Evolutionary conservation across 2,113 vertebrate species (phyloP), one percentile per base, ranked within the genome.

Genomic region (Pterocles burchelli): DNA sequence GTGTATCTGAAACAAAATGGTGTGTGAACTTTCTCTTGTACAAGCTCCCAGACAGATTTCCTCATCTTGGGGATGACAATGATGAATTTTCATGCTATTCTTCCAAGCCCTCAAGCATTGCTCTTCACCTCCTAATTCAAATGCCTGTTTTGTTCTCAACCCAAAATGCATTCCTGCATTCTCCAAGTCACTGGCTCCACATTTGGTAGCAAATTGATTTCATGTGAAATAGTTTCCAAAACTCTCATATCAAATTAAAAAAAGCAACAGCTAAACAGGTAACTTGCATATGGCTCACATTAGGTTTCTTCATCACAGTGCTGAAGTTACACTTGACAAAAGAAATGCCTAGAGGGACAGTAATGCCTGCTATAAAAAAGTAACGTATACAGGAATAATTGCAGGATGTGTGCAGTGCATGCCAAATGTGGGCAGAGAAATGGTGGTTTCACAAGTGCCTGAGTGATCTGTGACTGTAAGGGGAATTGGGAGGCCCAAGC

Each of bases 161-260:
- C 86, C 34, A n/a, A 16, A 81, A 36, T 4, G 0, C 0, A 0
- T 51, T 72, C 17, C 17, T 48, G 1, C 7, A 17, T 71, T 65
- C 25, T 81, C 28, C 84, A 19, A 58, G 54, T 52, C 43, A 43
- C 26, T 24, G 28, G 18, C 31, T 41, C 33, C 33, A 31, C 25
- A 18, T 71, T 74, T 51, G n/a, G 51, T 51, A 54, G n/a, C 46
- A 81, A 86, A 86, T 16, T 5, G 28, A 67, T 51, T 91, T 71
- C 24, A 16, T 5, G 14, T 54, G 33, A 93, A 89, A 65, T 48
- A 6, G 54, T 84, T 87, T 90, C 46, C 25, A 33, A 18, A 75
- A 16, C 38, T 31, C 13, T 80, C 29, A 29, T 25, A 58, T 36
- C n/a, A 66, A 63, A 76, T 88, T 61, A 7, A 48, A 75, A 72